Conservation (phyloP, 2,113 vertebrate genomes). For the Callaeas wilsoni region DNA sequence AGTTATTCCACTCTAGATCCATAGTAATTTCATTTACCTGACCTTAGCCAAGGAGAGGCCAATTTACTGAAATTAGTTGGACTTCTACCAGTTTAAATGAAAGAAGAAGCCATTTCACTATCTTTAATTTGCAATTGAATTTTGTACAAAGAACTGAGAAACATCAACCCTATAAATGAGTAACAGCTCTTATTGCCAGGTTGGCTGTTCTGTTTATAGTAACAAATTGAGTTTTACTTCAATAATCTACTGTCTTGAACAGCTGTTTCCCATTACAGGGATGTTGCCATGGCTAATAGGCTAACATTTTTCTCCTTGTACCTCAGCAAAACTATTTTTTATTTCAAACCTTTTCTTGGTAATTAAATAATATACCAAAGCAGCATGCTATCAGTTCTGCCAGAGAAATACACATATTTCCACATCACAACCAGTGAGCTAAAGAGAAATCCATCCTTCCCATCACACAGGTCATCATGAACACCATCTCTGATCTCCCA, state of each 20-base stretch:
- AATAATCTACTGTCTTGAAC: slow-evolving; percentile 7
- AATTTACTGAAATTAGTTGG: slow-evolving; percentile 50
- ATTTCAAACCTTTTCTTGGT: neutral
- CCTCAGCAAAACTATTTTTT: neutral
- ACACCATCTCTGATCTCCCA: neutral
- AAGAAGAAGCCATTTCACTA: neutral
- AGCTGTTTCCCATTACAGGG: slow-evolving; percentile 22
- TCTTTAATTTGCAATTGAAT: slow-evolving; percentile 49
- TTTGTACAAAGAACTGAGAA: slow-evolving; percentile 38
- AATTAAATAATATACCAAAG: neutral
- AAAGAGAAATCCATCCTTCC: neutral
- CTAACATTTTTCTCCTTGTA: neutral
- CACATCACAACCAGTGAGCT: neutral
- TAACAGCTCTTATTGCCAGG: slow-evolving; percentile 46
- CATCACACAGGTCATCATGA: neutral
- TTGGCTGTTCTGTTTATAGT: slow-evolving; percentile 53
- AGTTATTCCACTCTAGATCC: neutral
- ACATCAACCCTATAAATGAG: neutral
- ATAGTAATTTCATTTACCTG: slow-evolving; percentile 35
- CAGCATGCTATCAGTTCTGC: neutral
- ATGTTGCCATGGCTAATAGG: slow-evolving; percentile 32
- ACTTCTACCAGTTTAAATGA: slow-evolving; percentile 45
- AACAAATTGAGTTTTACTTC: slow-evolving; percentile 44
- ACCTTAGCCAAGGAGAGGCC: slow-evolving; percentile 35
- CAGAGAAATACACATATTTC: neutral